Base-by-base conservation (phyloP, 2,797 vertebrate genomes). In the Tapera naevia region DNA sequence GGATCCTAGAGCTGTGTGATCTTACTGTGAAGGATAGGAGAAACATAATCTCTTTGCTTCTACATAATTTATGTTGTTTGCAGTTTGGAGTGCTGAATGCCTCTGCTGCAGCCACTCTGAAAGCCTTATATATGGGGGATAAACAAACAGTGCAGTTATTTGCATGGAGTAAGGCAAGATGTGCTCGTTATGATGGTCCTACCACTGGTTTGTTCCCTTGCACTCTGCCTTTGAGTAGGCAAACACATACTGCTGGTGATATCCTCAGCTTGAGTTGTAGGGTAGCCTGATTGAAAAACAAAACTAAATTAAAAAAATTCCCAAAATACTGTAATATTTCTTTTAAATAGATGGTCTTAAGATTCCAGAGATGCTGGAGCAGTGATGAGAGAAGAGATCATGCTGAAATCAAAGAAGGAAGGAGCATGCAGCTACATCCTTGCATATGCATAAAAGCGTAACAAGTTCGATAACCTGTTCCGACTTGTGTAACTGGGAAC, bases 121-220 rank as follows among this genome's bases (percentile, higher is more conserved):
- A 50, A 75, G 32, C 54, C 45, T 35, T 61, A 18, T 17, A 2
- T 23, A 11, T 0, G 0, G 7, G 7, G 41, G 70, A 17, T 70
- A 70, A 76, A 50, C 51, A 57, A 84, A 37, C 30, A 79, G 2
- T 7, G 46, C 33, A 28, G 27, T 79, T 69, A 46, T 27, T 72
- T 73, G 2, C 5, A 15, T 65, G 17, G 28, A 10, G 28, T 17
- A 70, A 30, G 66, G 66, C 0, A 5, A 80, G 61, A 39, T 1
- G 3, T 8, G 0, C 12, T 67, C 4, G 0, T 22, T 71, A 10
- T 1, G 10, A 10, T 4, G 10, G 9, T 69, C 58, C 58, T 50
- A 4, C 22, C 19, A 5, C 53, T 30, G 37, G 2, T 71, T 53
- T 70, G 32, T 33, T 88, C 17, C 33, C 33, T 56, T 72, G 21